Percentiles rank a stretch among this genome's conserved stretches.
Conservation (phyloP, 2,797 vertebrate species). For the Gorsachius magnificus region DNA sequence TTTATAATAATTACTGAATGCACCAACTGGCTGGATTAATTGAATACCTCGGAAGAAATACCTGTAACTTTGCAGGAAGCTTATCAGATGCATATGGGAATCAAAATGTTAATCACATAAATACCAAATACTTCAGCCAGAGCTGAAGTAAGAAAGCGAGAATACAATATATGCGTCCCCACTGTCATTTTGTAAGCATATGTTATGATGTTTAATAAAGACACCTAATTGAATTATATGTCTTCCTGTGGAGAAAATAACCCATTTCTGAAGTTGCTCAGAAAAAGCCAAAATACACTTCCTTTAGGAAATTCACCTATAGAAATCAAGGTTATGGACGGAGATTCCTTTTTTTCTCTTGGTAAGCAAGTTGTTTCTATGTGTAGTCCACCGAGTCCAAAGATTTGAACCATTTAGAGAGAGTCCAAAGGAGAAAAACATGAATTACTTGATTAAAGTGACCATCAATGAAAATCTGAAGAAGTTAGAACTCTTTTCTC, state of each 20-base stretch:
- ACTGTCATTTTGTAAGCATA: not conserved
- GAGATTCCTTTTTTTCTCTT: not conserved
- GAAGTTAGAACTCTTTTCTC: not conserved
- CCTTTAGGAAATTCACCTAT: not conserved
- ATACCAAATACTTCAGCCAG: not conserved
- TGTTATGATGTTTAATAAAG: not conserved
- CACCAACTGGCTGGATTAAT: not conserved
- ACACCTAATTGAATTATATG: not conserved
- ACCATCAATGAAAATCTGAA: not conserved
- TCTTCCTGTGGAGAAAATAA: not conserved
- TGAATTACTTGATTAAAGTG: not conserved
- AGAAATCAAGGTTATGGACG: not conserved
- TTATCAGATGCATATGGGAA: not conserved
- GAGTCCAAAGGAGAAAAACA: not conserved
- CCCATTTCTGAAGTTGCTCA: not conserved
- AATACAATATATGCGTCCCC: too few species aligned
- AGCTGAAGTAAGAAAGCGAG: not conserved
- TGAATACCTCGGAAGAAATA: not conserved
- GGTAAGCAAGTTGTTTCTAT: not conserved
- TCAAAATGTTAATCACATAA: not conserved
- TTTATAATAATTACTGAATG: not conserved
- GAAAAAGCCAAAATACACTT: not conserved
- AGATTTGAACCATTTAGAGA: not conserved
- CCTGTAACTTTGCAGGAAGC: not conserved
- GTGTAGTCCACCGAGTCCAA: not conserved